Evolutionary conservation across 2,888 invertebrate genomes (phyloP).

Genomic region (Tortricodes alternella): DNA sequence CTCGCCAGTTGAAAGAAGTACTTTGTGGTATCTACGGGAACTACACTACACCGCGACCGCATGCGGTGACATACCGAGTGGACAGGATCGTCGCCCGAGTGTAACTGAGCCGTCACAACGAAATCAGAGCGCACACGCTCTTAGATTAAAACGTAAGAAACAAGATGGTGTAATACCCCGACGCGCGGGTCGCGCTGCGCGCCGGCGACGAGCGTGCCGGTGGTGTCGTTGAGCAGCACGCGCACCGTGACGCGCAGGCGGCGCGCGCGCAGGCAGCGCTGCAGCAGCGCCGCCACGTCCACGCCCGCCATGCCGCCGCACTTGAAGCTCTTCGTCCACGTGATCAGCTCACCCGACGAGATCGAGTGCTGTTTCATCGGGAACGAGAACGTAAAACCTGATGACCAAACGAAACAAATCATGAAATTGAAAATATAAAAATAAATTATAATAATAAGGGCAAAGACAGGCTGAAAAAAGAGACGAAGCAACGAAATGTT

Average conservation of each 20-base stretch:
- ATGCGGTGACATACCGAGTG: too few relatives aligned
- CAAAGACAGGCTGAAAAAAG: too few relatives aligned
- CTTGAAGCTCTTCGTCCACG: conserved; percentile 94
- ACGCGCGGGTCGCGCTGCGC: conserved; percentile 16
- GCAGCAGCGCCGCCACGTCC: conserved; percentile 87
- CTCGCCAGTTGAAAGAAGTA: too few relatives aligned
- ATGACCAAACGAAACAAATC: too few relatives aligned
- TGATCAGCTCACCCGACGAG: conserved; percentile 87
- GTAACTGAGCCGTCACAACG: too few relatives aligned
- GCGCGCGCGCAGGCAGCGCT: conserved; percentile 83
- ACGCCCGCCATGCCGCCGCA: conserved; percentile 86
- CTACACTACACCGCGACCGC: too few relatives aligned
- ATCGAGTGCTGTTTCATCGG: conserved; percentile 90
- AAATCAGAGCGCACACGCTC: not conserved
- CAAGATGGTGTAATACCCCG: conserved; percentile 5
- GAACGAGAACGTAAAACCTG: conserved; percentile 93
- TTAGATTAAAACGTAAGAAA: not conserved
- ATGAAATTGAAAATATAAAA: too few relatives aligned
- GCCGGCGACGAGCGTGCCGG: conserved; percentile 85
- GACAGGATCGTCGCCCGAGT: too few relatives aligned
- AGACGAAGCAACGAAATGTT: too few relatives aligned
- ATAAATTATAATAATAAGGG: too few relatives aligned
- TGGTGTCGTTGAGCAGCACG: conserved; percentile 91
- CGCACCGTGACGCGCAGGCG: conserved; percentile 85
- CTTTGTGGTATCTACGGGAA: too few relatives aligned